These are phyloP conservation scores for Endotricha flammealis DNA, from an alignment of 2,888 invertebrate genomes.

Conservation along the genomic window DNA sequence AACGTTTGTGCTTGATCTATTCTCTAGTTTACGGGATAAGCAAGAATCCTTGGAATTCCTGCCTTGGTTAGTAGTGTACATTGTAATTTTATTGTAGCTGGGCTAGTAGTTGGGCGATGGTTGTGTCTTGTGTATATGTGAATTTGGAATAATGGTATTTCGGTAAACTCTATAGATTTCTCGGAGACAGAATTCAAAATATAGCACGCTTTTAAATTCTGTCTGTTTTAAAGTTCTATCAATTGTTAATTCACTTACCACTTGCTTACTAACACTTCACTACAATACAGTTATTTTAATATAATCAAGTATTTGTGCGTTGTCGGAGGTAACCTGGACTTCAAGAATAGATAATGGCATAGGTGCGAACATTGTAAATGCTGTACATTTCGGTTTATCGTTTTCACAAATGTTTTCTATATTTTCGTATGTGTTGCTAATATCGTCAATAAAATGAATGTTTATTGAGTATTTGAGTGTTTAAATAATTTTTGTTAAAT, in stretches of 20 bases:
- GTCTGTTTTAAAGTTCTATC: too few relatives aligned
- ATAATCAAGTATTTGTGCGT: slow-evolving; percentile 39
- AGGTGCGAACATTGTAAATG: slow-evolving; percentile 72
- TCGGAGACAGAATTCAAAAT: slow-evolving; percentile 26
- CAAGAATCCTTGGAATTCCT: slow-evolving; percentile 86
- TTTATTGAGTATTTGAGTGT: neutral
- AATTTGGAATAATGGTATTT: slow-evolving; percentile 30
- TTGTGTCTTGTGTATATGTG: slow-evolving; percentile 29
- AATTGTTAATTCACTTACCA: slow-evolving; percentile 38
- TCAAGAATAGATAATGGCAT: slow-evolving; percentile 75
- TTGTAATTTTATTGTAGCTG: slow-evolving; percentile 55
- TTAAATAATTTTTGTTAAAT: neutral
- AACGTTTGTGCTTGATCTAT: slow-evolving; percentile 68
- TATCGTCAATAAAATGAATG: neutral
- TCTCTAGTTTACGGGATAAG: slow-evolving; percentile 88
- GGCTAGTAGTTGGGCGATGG: slow-evolving; percentile 26
- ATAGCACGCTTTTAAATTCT: neutral
- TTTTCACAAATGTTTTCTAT: slow-evolving; percentile 42
- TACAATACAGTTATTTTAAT: slow-evolving; percentile 45
- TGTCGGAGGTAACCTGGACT: slow-evolving; percentile 65
- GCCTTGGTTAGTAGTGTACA: slow-evolving; percentile 86
- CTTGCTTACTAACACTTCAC: slow-evolving; percentile 68
- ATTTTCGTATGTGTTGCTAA: slow-evolving; percentile 12
- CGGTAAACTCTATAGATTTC: slow-evolving; percentile 18
- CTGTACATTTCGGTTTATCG: slow-evolving; percentile 44